A percentile compares a stretch with the other conserved stretches of the same genome.
Conservation (phyloP, 2,797 vertebrate species). For the Zenarchopterus dispar region DNA sequence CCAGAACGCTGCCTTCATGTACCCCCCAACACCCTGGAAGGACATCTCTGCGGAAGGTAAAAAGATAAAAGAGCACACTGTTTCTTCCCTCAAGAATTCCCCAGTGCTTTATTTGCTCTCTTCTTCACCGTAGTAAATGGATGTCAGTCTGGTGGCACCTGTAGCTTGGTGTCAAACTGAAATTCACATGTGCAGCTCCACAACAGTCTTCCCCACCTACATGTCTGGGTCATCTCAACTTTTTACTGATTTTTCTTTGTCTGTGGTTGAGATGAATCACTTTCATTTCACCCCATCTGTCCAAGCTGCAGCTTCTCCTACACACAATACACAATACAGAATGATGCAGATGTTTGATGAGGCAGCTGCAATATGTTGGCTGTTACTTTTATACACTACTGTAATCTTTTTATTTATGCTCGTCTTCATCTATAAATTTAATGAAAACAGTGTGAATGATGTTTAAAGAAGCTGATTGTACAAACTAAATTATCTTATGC, state of each 20-base stretch:
- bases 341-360: not conserved
- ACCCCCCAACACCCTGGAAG: constrained; percentile 95
- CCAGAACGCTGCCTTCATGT: constrained; percentile 98
- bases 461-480: too few relatives aligned
- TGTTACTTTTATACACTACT: not conserved
- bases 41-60: constrained; percentile 96
- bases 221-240: constrained; percentile 57
- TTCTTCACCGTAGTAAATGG: not conserved
- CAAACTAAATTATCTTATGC: too few relatives aligned
- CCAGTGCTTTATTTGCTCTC: not conserved
- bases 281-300: constrained; percentile 33
- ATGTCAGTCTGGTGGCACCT: not conserved
- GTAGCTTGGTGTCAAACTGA: constrained; percentile 29
- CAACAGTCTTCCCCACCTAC: constrained; percentile 58
- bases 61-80: not conserved
- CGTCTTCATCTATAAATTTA: not conserved
- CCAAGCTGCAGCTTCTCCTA: constrained; percentile 29
- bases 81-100: not conserved
- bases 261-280: constrained; percentile 57
- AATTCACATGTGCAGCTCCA: constrained; percentile 32
- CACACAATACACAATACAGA: constrained; percentile 13
- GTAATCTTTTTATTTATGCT: not conserved
- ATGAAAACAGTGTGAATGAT: too few relatives aligned
- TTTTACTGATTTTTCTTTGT: constrained; percentile 25
- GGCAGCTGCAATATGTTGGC: too few relatives aligned